phyloP scores from a whole-genome alignment of 2,797 vertebrate species.

The Choloepus didactylus region DNA sequence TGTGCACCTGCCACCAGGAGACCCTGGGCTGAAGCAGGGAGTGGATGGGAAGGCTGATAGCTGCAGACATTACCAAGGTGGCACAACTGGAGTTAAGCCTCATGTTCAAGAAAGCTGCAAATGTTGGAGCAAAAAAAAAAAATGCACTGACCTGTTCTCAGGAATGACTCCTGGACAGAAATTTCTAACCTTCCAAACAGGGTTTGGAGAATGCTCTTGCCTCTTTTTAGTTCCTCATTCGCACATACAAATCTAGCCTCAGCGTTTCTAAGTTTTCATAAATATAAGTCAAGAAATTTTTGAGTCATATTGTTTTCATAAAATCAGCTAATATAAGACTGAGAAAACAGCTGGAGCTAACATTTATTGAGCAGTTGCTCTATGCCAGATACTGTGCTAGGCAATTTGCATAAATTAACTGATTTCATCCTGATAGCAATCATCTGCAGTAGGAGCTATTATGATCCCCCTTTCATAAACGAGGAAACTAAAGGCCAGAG shows the following conservation, averaged over 20 bases:
- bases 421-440: neutral
- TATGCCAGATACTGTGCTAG: neutral
- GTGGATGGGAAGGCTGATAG: fast-evolving
- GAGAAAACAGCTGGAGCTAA: neutral
- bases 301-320: neutral
- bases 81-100: neutral
- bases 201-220: neutral
- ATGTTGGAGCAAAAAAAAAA: no score
- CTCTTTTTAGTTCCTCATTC: neutral
- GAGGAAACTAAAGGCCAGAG: neutral
- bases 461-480: neutral
- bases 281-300: neutral
- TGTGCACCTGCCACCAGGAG: neutral
- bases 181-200: neutral
- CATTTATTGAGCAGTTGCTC: neutral
- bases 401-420: no score
- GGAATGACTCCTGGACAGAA: neutral
- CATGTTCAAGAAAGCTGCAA: neutral
- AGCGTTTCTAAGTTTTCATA: neutral
- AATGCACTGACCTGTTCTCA: neutral
- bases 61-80: neutral
- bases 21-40: neutral
- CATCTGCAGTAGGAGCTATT: neutral
- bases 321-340: neutral
- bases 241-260: neutral